Evolutionary conservation across 23 tunicate genomes (phyloP).

Genomic region (Corella eumyota): DNA sequence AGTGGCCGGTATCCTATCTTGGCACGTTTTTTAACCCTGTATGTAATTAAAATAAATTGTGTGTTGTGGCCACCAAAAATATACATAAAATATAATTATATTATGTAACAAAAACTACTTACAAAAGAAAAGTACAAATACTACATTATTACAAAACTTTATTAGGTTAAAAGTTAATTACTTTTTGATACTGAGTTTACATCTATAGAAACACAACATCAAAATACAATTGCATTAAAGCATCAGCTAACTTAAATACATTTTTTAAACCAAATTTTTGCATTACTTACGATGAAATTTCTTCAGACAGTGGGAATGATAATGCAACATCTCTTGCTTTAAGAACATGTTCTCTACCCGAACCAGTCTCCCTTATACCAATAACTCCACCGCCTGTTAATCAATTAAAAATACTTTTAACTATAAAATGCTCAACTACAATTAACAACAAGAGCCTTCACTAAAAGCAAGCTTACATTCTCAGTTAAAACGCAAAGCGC

Average conservation of each 20-base stretch:
- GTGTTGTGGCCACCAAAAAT: too few relatives aligned
- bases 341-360: constrained; percentile 26
- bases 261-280: too few relatives aligned
- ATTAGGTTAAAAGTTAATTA: neutral
- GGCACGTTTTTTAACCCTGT: constrained; percentile 31
- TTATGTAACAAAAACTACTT: too few relatives aligned
- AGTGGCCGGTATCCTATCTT: constrained; percentile 30
- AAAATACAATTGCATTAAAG: too few relatives aligned
- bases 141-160: too few relatives aligned
- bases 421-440: too few relatives aligned
- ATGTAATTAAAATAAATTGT: neutral
- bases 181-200: neutral
- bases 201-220: neutral
- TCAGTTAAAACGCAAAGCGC: too few relatives aligned
- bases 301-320: constrained; percentile 27
- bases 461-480: too few relatives aligned
- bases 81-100: neutral
- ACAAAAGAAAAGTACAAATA: too few relatives aligned
- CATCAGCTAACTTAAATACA: too few relatives aligned
- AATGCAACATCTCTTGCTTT: constrained; percentile 49
- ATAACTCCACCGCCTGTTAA: constrained; percentile 50
- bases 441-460: too few relatives aligned
- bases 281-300: constrained; percentile 20
- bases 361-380: constrained; percentile 14
- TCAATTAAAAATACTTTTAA: too few relatives aligned